Base-by-base conservation (phyloP, 2,797 vertebrate genomes). In the Rhabdomys pumilio region DNA sequence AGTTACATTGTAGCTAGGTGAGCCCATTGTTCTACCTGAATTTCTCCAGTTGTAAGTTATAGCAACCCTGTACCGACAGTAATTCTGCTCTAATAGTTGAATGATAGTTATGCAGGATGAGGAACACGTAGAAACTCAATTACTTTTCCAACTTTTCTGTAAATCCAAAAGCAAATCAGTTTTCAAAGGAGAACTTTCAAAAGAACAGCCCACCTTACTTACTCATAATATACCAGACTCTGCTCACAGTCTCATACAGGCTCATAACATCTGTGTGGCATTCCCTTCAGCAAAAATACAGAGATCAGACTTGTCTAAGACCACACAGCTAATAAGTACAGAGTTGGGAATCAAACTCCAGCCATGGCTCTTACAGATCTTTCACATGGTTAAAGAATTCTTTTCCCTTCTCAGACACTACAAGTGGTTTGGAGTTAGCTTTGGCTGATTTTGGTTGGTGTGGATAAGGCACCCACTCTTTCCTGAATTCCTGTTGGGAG, bases 81-180 rank as follows among this genome's bases (percentile, higher is more conserved):
- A 69, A 96, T 77, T 92, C 76, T n/a, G 41, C 69, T 94, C 85
- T 26, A 20, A 79, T 50, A 47, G 69, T 4, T 79, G 15, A 8
- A 24, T 50, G 53, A 7, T 3, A 57, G 34, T 79, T 90, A 61
- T 38, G 53, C 89, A 73, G 44, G 53, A 14, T 41, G 1, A 93
- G 2, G 26, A 72, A 53, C 24, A 41, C 14, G 47, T 10, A 22
- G 57, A 59, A 76, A 89, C 41, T 63, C 44, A 75, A 65, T 95
- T 88, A 57, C 29, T 89, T 93, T 72, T 77, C 41, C 65, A 61
- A 82, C 72, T 80, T 91, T 89, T 87, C 89, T 93, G 31, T 72
- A 85, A 63, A 93, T 77, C 53, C 72, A 72, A 94, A 87, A 79
- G 47, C 41, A 73, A 11, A 29, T 80, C n/a, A 73, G 26, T 79